phyloP scores from a whole-genome alignment of 1,140 invertebrate species.

The Ostrea edulis region DNA sequence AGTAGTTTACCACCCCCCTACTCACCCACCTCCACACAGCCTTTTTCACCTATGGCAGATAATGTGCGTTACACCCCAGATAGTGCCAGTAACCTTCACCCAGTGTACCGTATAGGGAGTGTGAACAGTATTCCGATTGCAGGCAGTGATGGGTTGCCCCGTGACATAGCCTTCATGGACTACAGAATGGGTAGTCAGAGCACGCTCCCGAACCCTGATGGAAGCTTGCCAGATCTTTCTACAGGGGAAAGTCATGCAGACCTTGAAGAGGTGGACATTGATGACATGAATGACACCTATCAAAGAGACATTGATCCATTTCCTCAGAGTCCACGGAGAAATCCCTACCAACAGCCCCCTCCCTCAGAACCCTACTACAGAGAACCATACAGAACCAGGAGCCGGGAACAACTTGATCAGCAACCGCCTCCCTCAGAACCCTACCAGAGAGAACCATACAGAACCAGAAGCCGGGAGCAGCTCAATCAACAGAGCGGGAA shows the following conservation, averaged over 20 bases:
- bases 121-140: slow-evolving; percentile 19
- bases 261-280: background rate
- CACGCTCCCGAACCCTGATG: slow-evolving; percentile 11
- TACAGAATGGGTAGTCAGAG: slow-evolving; percentile 35
- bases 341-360: no score
- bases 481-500: background rate
- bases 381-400: background rate
- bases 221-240: slow-evolving; percentile 28
- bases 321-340: no score
- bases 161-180: slow-evolving; percentile 29
- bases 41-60: background rate
- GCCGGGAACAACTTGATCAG: background rate
- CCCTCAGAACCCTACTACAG: no score
- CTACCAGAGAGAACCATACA: background rate
- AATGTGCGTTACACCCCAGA: background rate
- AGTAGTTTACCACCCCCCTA: background rate
- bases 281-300: slow-evolving; percentile 29
- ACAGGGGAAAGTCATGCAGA: slow-evolving; percentile 7
- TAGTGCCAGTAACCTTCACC: background rate
- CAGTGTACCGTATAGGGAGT: slow-evolving; percentile 29
- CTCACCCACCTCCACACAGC: background rate
- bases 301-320: slow-evolving; percentile 19
- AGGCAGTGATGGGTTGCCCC: slow-evolving; percentile 9
- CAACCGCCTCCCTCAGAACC: background rate
- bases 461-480: background rate